A percentile compares a stretch with the other conserved stretches of the same genome.
Conservation (phyloP, 2,888 invertebrate genomes). For the Mythimna loreyi region DNA sequence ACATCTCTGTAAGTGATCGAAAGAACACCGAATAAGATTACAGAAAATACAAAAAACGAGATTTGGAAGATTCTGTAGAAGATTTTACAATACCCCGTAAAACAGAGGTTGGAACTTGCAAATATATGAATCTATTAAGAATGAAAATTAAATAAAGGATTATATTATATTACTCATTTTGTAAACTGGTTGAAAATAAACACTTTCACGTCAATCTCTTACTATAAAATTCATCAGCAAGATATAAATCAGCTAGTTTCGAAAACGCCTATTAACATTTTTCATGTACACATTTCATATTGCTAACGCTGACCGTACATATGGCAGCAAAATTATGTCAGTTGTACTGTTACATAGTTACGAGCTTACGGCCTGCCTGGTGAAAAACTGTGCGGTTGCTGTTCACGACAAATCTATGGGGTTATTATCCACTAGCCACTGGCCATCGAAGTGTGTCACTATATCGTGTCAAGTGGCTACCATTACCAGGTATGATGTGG, state of each 20-base stretch:
- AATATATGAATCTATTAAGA: no score
- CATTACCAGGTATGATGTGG: conserved; percentile 48
- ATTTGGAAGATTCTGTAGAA: neutral
- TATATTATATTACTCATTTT: no score
- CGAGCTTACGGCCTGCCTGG: conserved; percentile 35
- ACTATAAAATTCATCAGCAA: no score
- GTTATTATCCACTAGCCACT: conserved; percentile 51
- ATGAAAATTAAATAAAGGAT: no score
- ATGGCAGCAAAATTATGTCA: conserved; percentile 64
- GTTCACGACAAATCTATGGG: conserved; percentile 60
- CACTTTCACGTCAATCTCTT: no score
- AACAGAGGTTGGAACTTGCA: neutral
- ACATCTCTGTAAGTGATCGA: neutral
- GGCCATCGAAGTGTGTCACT: conserved; percentile 52
- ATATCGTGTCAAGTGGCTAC: conserved; percentile 51
- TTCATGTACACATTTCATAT: neutral
- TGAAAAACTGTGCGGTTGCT: conserved; percentile 62
- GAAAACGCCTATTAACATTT: no score
- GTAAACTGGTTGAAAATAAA: no score
- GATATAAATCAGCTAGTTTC: no score
- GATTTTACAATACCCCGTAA: neutral
- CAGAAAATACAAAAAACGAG: neutral
- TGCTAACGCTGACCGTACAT: conserved; percentile 45
- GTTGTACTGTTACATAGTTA: conserved; percentile 66
- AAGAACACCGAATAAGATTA: neutral